Evolutionary conservation across 2,888 invertebrate genomes (phyloP), one percentile per base, ranked within the genome.

Genomic region (Pyrocoelia pectoralis): DNA sequence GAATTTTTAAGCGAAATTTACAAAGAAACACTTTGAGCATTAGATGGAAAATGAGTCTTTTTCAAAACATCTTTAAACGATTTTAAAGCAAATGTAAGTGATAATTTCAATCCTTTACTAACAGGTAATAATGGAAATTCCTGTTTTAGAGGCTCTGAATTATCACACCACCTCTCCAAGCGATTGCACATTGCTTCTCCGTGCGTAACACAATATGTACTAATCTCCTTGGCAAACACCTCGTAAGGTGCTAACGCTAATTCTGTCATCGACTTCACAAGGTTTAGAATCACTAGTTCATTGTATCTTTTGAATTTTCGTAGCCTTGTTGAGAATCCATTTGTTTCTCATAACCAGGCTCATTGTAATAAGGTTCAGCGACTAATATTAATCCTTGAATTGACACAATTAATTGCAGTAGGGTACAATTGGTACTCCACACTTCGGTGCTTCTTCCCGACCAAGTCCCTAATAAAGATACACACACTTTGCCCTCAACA

Each of bases 321-420:
- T 85, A 87, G 52, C 95, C 97, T 79, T 95, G 93, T 76, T 95
- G 95, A 0, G 94, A 93, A 51, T 94, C 95, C 83, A 80, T 91
- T 80, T 97, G 97, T 74, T 92, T 93, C 78, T 97, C 97, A 79
- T 96, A 98, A 1, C 97, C 97, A n/a, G 97, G 97, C 82, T 98
- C 97, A 81, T 98, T 98, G 83, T 94, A 98, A 82, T 97, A 98
- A 0, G 97, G 98, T 82, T 98, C 97, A 33, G 91, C 86, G 53
- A 96, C 97, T 66, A 98, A 87, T 72, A 98, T 97, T 74, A 98
- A 87, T 49, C 97, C 97, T 84, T 98, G 97, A 76, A 98, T 94
- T 2, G 97, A 97, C 55, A 98, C 94, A 69, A 98, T 91, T 17
- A 98, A 91, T 81, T 98, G 97, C 58, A 98, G 85, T 56, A 98